Evolutionary conservation across 2,888 invertebrate species (phyloP).

Genomic region (Carabus problematicus): DNA sequence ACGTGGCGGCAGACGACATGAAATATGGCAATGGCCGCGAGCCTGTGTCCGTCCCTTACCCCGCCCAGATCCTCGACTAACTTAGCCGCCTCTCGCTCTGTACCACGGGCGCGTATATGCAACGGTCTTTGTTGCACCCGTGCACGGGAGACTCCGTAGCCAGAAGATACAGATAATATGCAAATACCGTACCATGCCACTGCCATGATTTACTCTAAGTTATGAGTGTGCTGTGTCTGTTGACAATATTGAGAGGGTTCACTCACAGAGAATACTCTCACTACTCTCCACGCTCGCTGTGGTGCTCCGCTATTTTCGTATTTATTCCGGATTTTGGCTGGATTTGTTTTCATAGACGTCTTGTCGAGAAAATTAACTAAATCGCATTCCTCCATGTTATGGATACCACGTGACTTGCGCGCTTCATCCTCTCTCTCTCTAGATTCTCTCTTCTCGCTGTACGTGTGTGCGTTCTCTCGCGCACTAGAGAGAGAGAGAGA

Average conservation of each 20-base stretch:
- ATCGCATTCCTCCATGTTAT: constrained; percentile 3
- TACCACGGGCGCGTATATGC: neutral
- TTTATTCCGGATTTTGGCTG: neutral
- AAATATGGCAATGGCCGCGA: constrained; percentile 58
- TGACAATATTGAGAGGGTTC: constrained; percentile 49
- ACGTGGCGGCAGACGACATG: constrained; percentile 56
- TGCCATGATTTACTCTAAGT: constrained; percentile 49
- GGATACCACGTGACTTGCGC: constrained; percentile 4
- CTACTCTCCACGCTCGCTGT: neutral
- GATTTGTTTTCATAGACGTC: neutral
- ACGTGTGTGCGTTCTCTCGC: too few relatives aligned
- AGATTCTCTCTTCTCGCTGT: neutral
- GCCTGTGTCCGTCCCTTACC: constrained; percentile 49
- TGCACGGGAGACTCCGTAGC: constrained; percentile 23
- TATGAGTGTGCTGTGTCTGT: constrained; percentile 46
- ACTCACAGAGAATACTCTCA: constrained; percentile 21
- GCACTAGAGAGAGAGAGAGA: too few relatives aligned
- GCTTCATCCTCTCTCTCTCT: neutral
- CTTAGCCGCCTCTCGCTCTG: constrained; percentile 39
- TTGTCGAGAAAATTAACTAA: neutral
- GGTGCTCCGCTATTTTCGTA: neutral
- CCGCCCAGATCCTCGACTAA: constrained; percentile 36
- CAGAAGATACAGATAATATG: constrained; percentile 49
- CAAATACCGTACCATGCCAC: constrained; percentile 48
- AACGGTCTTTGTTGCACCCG: constrained; percentile 43